Evolutionary conservation across 2,888 invertebrate genomes (phyloP).

Genomic region (Anthophora plumipes): DNA sequence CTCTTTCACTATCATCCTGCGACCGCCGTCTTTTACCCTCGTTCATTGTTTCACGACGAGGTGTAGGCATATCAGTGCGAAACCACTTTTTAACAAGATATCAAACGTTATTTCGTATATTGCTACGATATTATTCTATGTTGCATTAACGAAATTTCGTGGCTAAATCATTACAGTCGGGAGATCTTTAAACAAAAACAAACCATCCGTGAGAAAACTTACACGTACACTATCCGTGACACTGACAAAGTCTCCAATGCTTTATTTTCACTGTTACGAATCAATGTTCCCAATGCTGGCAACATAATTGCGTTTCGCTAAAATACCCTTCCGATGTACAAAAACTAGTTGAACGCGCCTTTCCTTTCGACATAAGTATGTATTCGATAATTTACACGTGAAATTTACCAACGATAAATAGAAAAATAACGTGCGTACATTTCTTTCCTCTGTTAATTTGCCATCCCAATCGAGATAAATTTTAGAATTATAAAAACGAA

Average conservation of each 20-base stretch:
- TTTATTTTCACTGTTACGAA: slow-evolving; percentile 13
- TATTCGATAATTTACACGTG: not conserved
- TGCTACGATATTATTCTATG: slow-evolving; percentile 1
- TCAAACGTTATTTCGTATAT: slow-evolving; percentile 5
- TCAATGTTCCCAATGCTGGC: slow-evolving; percentile 25
- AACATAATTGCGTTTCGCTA: slow-evolving; percentile 21
- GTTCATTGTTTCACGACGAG: slow-evolving; percentile 18
- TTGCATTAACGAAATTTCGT: slow-evolving; percentile 11
- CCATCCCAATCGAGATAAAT: no score
- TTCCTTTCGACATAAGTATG: not conserved
- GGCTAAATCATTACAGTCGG: slow-evolving; percentile 27
- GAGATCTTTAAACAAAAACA: slow-evolving; percentile 39
- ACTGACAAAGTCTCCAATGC: slow-evolving; percentile 6
- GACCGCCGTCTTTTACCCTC: slow-evolving; percentile 9
- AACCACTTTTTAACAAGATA: slow-evolving; percentile 5
- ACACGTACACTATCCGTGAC: slow-evolving; percentile 3
- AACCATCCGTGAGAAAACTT: slow-evolving; percentile 4
- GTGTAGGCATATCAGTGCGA: slow-evolving; percentile 39
- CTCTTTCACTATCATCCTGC: no score
- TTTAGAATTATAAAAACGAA: no score
- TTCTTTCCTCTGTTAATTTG: no score
- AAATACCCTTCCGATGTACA: slow-evolving; percentile 32
- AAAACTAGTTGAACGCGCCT: slow-evolving; percentile 2
- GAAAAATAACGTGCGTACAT: no score
- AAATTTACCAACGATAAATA: not conserved